Evolutionary conservation across 2,888 invertebrate genomes (phyloP).

Genomic region (Xestia sexstrigata): DNA sequence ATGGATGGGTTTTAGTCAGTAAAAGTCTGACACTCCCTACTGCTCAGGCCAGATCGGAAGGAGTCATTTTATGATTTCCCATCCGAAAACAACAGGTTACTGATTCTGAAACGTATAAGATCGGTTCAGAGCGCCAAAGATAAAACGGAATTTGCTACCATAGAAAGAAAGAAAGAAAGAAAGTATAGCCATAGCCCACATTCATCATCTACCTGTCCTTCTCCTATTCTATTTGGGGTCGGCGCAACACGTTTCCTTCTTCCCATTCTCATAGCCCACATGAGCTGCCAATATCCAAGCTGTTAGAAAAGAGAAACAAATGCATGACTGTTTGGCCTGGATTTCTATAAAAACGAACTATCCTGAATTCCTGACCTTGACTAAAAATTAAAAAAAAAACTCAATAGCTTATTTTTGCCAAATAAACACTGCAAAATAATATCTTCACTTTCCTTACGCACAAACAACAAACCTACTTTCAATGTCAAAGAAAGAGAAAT

Average conservation of each 20-base stretch:
- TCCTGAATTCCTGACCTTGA: not conserved
- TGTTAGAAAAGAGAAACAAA: not conserved
- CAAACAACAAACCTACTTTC: not conserved
- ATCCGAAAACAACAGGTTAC: not conserved
- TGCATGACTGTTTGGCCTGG: not conserved
- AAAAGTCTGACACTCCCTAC: too few species aligned
- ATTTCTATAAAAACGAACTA: not conserved
- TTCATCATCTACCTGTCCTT: not conserved
- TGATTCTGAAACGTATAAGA: not conserved
- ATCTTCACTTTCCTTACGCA: not conserved
- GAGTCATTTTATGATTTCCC: too few species aligned
- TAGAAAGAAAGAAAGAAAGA: too few species aligned
- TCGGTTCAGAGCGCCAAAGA: not conserved
- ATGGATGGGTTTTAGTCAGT: too few species aligned
- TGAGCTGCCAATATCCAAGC: not conserved
- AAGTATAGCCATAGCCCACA: too few species aligned
- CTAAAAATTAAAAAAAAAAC: not conserved
- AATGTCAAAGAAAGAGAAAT: conserved; percentile 25
- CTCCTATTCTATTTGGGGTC: too few species aligned
- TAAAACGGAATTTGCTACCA: not conserved
- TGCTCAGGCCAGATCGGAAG: too few species aligned
- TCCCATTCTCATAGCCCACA: too few species aligned
- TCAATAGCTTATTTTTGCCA: not conserved
- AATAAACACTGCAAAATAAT: not conserved
- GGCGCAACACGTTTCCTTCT: too few species aligned